Evolutionary conservation across 2,888 invertebrate species (phyloP).

Genomic region (Drosophila pegasa): DNA sequence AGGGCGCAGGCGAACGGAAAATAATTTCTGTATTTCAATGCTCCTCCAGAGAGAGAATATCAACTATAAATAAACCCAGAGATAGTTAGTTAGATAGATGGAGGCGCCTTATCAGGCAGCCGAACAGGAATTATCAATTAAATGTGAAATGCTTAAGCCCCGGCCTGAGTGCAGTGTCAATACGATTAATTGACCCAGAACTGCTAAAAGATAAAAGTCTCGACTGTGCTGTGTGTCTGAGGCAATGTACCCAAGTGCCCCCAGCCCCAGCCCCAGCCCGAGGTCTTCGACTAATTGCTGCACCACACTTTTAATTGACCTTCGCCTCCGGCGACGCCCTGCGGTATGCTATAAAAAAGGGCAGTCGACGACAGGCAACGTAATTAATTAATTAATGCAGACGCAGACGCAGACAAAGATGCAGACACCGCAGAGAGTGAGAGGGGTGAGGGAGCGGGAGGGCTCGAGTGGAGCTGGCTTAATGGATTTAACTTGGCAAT

Average conservation of each 20-base stretch:
- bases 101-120: constrained; percentile 55
- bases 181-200: constrained; percentile 65
- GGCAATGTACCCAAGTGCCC: constrained; percentile 1
- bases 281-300: constrained; percentile 54
- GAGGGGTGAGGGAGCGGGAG: constrained; percentile 9
- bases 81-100: constrained; percentile 25
- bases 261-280: background rate
- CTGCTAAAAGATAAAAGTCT: constrained; percentile 34
- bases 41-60: constrained; percentile 43
- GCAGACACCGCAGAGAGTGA: constrained; percentile 10
- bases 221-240: constrained; percentile 10
- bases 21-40: constrained; percentile 30
- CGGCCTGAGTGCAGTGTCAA: constrained; percentile 66
- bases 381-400: constrained; percentile 19
- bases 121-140: constrained; percentile 72
- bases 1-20: constrained; percentile 41
- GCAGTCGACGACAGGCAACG: constrained; percentile 20
- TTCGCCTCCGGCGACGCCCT: constrained; percentile 58
- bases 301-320: constrained; percentile 73
- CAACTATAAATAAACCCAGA: constrained; percentile 53
- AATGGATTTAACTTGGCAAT: constrained; percentile 73
- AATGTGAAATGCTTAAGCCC: constrained; percentile 54
- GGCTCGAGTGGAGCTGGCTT: constrained; percentile 44
- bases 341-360: constrained; percentile 36
- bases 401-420: constrained; percentile 9